phyloP scores from a whole-genome alignment of 2,888 invertebrate genomes.

The Xestia rhomboidea region DNA sequence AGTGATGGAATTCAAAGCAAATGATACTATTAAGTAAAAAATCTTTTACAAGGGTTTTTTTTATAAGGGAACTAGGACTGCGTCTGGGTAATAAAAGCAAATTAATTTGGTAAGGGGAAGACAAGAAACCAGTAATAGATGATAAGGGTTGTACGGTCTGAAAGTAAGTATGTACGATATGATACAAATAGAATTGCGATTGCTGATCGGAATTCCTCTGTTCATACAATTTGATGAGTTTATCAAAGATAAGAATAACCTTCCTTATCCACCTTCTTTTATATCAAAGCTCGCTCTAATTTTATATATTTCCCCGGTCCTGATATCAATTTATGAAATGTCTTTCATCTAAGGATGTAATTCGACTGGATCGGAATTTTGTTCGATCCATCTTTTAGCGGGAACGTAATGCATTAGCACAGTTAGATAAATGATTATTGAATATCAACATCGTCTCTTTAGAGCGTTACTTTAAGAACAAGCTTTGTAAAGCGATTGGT shows the following conservation, averaged over 20 bases:
- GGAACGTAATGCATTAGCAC: slow-evolving; percentile 39
- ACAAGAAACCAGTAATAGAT: slow-evolving; percentile 33
- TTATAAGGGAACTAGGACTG: slow-evolving; percentile 22
- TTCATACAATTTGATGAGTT: slow-evolving; percentile 32
- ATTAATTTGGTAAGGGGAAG: slow-evolving; percentile 37
- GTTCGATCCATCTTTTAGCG: slow-evolving; percentile 40
- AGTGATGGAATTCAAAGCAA: slow-evolving; percentile 47
- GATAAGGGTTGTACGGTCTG: slow-evolving; percentile 40
- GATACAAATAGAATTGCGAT: slow-evolving; percentile 35
- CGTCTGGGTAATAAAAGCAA: slow-evolving; percentile 44
- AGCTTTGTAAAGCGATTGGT: slow-evolving; percentile 42
- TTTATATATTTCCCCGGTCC: slow-evolving; percentile 27
- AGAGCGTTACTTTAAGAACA: slow-evolving; percentile 31
- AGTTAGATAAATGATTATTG: slow-evolving; percentile 56
- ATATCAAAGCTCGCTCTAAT: slow-evolving; percentile 13
- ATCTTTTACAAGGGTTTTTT: slow-evolving; percentile 29
- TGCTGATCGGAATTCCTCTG: slow-evolving; percentile 25
- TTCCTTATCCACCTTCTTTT: slow-evolving; percentile 20
- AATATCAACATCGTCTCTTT: slow-evolving; percentile 34
- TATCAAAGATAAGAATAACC: slow-evolving; percentile 27
- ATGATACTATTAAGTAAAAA: slow-evolving; percentile 42
- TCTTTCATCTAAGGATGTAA: slow-evolving; percentile 42
- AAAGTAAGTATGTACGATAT: slow-evolving; percentile 40
- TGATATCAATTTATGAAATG: slow-evolving; percentile 39
- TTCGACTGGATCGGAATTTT: slow-evolving; percentile 34